Percentiles rank a stretch among this genome's conserved stretches.
Evolutionary conservation across 1,140 invertebrate genomes (phyloP).

Genomic region (Bombus confusus): DNA sequence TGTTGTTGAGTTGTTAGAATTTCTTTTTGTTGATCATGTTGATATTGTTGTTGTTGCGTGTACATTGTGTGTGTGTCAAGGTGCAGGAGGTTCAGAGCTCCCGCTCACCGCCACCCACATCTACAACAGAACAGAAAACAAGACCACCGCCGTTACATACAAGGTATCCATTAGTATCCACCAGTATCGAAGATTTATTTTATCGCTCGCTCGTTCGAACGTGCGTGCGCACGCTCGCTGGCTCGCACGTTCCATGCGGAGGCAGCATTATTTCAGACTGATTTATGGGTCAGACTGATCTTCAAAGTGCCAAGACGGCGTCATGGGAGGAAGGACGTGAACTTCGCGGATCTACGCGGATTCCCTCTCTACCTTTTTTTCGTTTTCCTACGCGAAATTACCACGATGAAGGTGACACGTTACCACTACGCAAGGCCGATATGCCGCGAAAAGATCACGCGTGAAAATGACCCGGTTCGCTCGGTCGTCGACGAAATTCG

Average conservation of each 20-base stretch:
- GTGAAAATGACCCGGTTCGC: conserved; percentile 27
- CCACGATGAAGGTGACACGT: conserved; percentile 62
- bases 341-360: conserved; percentile 54
- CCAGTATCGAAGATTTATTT: conserved; percentile 78
- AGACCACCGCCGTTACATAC: conserved; percentile 83
- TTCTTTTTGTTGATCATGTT: conserved; percentile 52
- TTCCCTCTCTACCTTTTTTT: conserved; percentile 9
- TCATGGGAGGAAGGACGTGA: conserved; percentile 21
- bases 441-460: conserved; percentile 49
- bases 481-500: not conserved
- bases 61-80: conserved; percentile 71
- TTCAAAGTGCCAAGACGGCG: conserved; percentile 57
- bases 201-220: conserved; percentile 68
- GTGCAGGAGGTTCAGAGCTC: conserved; percentile 81
- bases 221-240: conserved; percentile 18
- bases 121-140: conserved; percentile 84
- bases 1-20: conserved; percentile 58
- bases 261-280: conserved; percentile 75
- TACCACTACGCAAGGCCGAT: conserved; percentile 60
- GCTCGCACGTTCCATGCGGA: conserved; percentile 61
- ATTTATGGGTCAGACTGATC: conserved; percentile 75
- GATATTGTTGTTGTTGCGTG: conserved; percentile 57
- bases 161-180: conserved; percentile 82
- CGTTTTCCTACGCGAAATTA: conserved; percentile 6
- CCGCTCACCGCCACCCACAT: conserved; percentile 84